Base-by-base conservation (phyloP, 2,888 invertebrate genomes). In the Xestia xanthographa region DNA sequence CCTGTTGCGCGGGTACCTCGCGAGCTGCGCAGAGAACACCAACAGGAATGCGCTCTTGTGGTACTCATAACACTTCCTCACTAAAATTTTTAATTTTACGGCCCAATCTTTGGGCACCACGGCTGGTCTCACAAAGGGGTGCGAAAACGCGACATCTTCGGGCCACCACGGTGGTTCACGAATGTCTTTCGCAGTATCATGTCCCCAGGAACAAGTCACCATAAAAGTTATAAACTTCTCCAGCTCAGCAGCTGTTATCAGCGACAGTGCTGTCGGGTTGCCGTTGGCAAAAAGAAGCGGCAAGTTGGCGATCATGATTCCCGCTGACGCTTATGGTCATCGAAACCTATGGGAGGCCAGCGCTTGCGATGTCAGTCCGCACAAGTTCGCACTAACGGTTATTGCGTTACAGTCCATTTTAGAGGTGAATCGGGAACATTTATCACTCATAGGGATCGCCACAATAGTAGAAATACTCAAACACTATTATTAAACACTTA, bases 201-300 rank as follows among this genome's bases (percentile, higher is more conserved):
- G 97, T 68, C 98, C 98, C 95, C 97, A 96, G 66, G 98, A 98
- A 95, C 98, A 98, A 91, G 98, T 97, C 86, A 98, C 97, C 98
- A 98, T 98, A 92, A 98, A 98, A 83, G 97, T 97, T 90, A 98
- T 97, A 92, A 98, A 98, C 88, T 97, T 97, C 95, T 98, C 98
- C 88, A 98, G 93, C 91, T 98, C 97, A 75, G 93, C 94, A 91
- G 97, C 95, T 45, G 97, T 96, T 86, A 98, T 97, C 90, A 97
- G 97, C 81, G 97, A 97, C 87, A 98, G 92, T 66, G 97, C 97
- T 72, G 97, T 97, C 67, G 98, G 98, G 92, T 97, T 97, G 86
- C 98, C 98, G 91, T 97, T 97, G 84, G 97, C 97, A 90, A 98
- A 98, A 71, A 98, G 94, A 87, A 98, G 96, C 87, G 98, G 98